Percentiles rank a stretch among this genome's conserved stretches.
phyloP scores from a whole-genome alignment of 1,140 invertebrate species.

The Zelostemma sp. region DNA sequence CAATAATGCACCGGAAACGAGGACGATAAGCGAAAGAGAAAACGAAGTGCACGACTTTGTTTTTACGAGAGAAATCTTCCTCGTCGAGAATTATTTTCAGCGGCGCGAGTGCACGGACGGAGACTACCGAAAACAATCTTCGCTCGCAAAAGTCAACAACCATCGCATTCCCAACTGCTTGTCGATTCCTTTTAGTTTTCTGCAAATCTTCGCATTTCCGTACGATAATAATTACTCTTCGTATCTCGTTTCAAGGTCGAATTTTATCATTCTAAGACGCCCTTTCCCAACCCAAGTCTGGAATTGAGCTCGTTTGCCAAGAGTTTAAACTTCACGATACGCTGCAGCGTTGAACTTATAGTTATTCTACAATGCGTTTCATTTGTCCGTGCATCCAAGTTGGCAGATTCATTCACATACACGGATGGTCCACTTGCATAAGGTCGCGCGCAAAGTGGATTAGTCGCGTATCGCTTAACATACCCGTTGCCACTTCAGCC shows the following conservation, averaged over 20 bases:
- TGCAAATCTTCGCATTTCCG: constrained; percentile 13
- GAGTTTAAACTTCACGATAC: too few species aligned
- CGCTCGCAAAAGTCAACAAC: constrained; percentile 44
- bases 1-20: constrained; percentile 45
- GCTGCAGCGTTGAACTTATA: background rate
- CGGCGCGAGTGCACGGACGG: constrained; percentile 11
- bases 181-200: constrained; percentile 17
- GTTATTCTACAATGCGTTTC: background rate
- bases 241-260: background rate
- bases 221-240: constrained; percentile 26
- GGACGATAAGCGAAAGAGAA: constrained; percentile 49
- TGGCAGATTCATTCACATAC: background rate
- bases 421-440: constrained; percentile 18
- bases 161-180: constrained; percentile 21
- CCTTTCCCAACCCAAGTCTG: too few species aligned
- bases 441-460: constrained; percentile 26
- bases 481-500: constrained; percentile 4
- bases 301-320: too few species aligned
- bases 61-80: constrained; percentile 52
- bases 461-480: constrained; percentile 28
- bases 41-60: constrained; percentile 37
- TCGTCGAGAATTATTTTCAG: constrained; percentile 56
- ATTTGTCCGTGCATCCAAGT: background rate
- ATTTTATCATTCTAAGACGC: constrained; percentile 14
- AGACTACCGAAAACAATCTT: constrained; percentile 55